Evolutionary conservation across 1,140 invertebrate species (phyloP), one percentile per base, ranked within the genome.

Genomic region (Manduca sexta): DNA sequence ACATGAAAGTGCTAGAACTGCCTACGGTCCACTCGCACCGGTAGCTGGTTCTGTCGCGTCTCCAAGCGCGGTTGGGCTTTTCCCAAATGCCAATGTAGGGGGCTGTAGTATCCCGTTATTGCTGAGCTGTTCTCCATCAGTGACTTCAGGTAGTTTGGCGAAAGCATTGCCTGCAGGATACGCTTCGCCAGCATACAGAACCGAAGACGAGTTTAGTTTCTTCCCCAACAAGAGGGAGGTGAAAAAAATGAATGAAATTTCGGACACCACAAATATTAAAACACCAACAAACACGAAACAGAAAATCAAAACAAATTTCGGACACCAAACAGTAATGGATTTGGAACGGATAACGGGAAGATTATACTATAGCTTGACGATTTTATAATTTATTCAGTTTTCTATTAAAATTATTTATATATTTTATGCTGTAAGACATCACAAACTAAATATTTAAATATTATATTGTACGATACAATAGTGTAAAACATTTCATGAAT

Each of bases 121-220:
- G 8, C 45, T 84, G 15, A 79, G 78, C 45, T 84, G 81, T 46
- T 77, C 78, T 0, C 81, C 81, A 0, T 71, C 70, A 10, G 69
- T 84, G 10, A 71, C 74, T 7, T 69, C 73, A 21, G 81, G 81
- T 13, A 82, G 65, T 17, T 57, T 84, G 31, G 66, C 72, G 3
- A 79, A 80, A 40, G 45, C 68, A 5, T 58, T 63, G 4, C 52
- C 58, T 2, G 16, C 59, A 3, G 29, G 55, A 4, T 69, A 66
- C 14, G 43, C 53, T 26, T 49, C 63, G 1, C 65, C 73, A 8
- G 63, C 68, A 1, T 84, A 74, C 47, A 72, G 69, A 54, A 56
- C 60, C 13, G 63, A 52, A 13, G 69, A 74, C 3, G 66, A 74
- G 16, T 52, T 64, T 10, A 64, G 52, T 11, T 31, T 41, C 49